Conservation (phyloP, 2,888 invertebrate species). For the Troilus luridus region DNA sequence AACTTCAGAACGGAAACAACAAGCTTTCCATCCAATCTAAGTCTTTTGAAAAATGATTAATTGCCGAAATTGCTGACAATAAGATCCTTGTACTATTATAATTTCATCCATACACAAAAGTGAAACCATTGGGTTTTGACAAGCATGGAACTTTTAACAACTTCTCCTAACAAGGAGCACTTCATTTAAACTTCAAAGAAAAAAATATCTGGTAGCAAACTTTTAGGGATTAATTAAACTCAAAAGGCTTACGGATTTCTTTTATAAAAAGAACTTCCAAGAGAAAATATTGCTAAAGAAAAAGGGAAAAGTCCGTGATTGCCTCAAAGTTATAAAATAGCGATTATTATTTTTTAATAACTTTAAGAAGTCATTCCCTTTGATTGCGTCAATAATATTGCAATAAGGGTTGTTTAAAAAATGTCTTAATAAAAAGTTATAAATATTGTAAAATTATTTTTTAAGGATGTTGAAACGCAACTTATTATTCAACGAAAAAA, state of each 20-base stretch:
- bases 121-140: background rate
- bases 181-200: conserved; percentile 24
- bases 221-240: conserved; percentile 9
- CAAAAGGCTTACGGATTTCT: background rate
- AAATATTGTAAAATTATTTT: no score
- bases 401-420: no score
- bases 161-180: conserved; percentile 23
- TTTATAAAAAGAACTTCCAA: background rate
- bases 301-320: background rate
- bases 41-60: background rate
- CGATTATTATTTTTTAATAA: background rate
- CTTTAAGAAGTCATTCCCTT: background rate
- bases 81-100: background rate
- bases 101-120: background rate
- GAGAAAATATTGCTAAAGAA: background rate
- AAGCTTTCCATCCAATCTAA: background rate
- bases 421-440: no score
- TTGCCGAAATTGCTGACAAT: background rate
- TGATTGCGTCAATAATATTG: background rate
- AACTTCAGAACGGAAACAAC: background rate
- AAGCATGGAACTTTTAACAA: background rate
- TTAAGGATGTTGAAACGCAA: no score
- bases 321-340: background rate
- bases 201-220: conserved; percentile 8
- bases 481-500: no score